Evolutionary conservation across 1,140 invertebrate species (phyloP).

Genomic region (Drosophila rufa): DNA sequence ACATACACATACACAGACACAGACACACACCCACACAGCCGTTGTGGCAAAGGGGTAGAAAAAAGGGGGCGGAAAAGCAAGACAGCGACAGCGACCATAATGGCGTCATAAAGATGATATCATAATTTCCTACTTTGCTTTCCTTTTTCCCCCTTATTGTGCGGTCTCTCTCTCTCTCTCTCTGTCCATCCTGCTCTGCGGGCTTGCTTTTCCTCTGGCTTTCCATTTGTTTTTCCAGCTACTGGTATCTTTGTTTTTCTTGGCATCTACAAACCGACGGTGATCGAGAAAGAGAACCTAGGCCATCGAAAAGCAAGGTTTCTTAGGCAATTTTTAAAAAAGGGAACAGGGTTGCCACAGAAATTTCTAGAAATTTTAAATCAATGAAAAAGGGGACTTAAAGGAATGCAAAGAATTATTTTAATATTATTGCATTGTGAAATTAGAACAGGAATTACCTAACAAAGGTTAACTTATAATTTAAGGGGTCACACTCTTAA

Average conservation of each 20-base stretch:
- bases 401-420: not conserved
- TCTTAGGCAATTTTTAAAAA: not conserved
- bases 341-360: too few relatives aligned
- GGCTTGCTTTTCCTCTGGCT: slow-evolving; percentile 14
- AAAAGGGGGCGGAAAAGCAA: slow-evolving; percentile 21
- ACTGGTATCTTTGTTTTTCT: slow-evolving; percentile 24
- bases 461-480: too few relatives aligned
- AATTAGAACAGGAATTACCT: too few relatives aligned
- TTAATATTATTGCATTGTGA: too few relatives aligned
- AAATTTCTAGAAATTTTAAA: not conserved
- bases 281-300: not conserved
- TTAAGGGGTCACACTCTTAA: too few relatives aligned
- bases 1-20: slow-evolving; percentile 24
- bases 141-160: slow-evolving; percentile 49
- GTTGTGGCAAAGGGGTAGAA: slow-evolving; percentile 8
- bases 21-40: slow-evolving; percentile 11
- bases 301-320: not conserved
- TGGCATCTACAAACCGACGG: slow-evolving; percentile 11
- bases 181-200: not conserved
- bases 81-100: slow-evolving; percentile 63
- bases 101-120: slow-evolving; percentile 83
- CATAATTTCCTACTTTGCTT: slow-evolving; percentile 81
- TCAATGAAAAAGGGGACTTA: not conserved
- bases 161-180: not conserved
- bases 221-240: slow-evolving; percentile 36